Evolutionary conservation across 1,140 invertebrate genomes (phyloP).

Genomic region (Tenebrio molitor): DNA sequence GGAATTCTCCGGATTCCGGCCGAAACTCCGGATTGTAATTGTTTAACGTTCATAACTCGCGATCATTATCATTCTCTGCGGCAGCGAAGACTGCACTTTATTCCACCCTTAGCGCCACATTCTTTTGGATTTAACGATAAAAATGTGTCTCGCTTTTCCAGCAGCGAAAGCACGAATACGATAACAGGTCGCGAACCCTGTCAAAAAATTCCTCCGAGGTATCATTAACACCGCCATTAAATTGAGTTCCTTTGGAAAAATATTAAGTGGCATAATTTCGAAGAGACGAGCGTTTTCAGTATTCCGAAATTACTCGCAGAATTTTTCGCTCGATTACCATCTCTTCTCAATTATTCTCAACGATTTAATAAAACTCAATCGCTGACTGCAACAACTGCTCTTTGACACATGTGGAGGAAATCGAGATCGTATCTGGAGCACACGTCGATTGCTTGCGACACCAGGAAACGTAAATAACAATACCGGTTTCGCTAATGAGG

Average conservation of each 20-base stretch:
- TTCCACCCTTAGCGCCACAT: slow-evolving; percentile 26
- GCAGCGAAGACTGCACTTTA: slow-evolving; percentile 25
- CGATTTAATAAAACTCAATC: not conserved
- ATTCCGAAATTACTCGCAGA: not conserved
- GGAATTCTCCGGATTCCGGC: not conserved
- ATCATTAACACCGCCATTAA: slow-evolving; percentile 32
- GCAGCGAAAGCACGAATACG: not conserved
- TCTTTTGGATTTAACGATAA: slow-evolving; percentile 23
- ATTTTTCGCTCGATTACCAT: not conserved
- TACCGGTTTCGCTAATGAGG: not conserved
- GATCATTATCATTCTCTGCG: slow-evolving; percentile 35
- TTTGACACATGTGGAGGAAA: slow-evolving; percentile 1
- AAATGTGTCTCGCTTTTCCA: slow-evolving; percentile 16
- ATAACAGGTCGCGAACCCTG: not conserved
- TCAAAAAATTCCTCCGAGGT: slow-evolving; percentile 24
- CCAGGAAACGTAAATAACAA: slow-evolving; percentile 32
- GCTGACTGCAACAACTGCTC: too few relatives aligned
- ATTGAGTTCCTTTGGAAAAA: slow-evolving; percentile 16
- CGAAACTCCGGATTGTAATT: slow-evolving; percentile 29
- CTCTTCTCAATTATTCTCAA: not conserved
- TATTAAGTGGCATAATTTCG: slow-evolving; percentile 5
- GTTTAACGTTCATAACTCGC: slow-evolving; percentile 36
- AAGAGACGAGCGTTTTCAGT: not conserved
- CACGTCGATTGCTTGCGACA: not conserved
- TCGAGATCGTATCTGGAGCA: slow-evolving; percentile 6